Conservation (phyloP, 1,140 invertebrate genomes). For the Pseudachorutes palmiensis region DNA sequence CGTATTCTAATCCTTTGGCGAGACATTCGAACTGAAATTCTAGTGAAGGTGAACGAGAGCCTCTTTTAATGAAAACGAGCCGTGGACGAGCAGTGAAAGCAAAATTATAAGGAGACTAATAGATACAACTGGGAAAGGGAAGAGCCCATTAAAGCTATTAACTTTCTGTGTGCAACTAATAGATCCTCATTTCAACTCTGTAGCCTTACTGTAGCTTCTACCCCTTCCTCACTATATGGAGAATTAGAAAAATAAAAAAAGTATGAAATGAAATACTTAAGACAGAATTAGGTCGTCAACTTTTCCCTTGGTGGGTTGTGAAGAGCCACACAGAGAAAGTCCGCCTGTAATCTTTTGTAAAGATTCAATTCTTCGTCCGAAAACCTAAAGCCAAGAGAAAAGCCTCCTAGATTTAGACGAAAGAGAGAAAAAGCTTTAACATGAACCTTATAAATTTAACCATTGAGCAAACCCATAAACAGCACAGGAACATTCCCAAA, state of each 20-base stretch:
- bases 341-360: background rate
- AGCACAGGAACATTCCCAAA: background rate
- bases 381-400: background rate
- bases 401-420: background rate
- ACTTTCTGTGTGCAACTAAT: background rate
- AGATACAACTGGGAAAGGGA: too few relatives aligned
- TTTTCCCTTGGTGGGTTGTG: background rate
- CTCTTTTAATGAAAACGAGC: too few relatives aligned
- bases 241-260: background rate
- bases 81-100: too few relatives aligned
- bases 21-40: too few relatives aligned
- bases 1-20: too few relatives aligned
- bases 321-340: background rate
- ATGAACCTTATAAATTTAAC: constrained; percentile 1
- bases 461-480: constrained; percentile 1
- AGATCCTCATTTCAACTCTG: background rate
- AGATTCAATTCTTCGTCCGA: background rate
- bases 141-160: too few relatives aligned
- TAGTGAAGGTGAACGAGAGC: too few relatives aligned
- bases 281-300: constrained; percentile 1
- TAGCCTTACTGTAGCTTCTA: background rate
- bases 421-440: background rate
- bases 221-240: background rate
- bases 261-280: constrained; percentile 2
- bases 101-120: too few relatives aligned